A percentile compares a stretch with the other conserved stretches of the same genome.
Conservation (phyloP, 1,140 invertebrate species). For the Drosophila eugracilis region DNA sequence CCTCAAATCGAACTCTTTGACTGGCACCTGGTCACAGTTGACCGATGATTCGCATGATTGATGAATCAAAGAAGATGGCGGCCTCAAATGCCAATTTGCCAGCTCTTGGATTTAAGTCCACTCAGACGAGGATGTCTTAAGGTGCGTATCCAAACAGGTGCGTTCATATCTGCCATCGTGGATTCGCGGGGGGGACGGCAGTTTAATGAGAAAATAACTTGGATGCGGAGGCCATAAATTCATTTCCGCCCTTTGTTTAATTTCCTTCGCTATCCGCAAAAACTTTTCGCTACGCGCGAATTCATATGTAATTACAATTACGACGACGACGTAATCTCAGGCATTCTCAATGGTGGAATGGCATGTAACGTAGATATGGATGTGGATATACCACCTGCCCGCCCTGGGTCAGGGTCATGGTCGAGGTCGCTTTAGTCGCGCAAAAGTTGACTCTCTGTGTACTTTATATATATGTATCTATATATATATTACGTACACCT, state of each 20-base stretch:
- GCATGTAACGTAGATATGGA: background rate
- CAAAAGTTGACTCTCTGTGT: constrained; percentile 8
- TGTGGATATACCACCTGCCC: background rate
- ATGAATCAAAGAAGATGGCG: background rate
- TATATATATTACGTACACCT: background rate
- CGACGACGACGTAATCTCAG: constrained; percentile 50
- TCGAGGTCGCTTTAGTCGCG: constrained; percentile 22
- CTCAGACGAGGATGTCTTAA: background rate
- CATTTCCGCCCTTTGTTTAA: constrained; percentile 65
- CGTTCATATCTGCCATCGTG: background rate
- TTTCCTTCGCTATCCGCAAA: constrained; percentile 42
- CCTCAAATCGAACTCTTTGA: background rate
- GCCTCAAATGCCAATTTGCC: no score
- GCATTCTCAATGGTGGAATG: background rate
- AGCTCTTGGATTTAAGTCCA: background rate
- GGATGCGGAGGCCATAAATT: constrained; percentile 67
- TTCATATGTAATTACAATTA: constrained; percentile 79
- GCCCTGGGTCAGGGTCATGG: constrained; percentile 20
- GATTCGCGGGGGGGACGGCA: no score
- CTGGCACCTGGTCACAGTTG: constrained; percentile 15
- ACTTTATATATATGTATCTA: no score
- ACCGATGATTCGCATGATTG: constrained; percentile 22
- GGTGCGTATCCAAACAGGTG: no score
- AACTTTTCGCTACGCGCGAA: constrained; percentile 58
- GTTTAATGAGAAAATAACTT: constrained; percentile 63